Base-by-base conservation (phyloP, 2,113 vertebrate species). In the Nanger granti region DNA sequence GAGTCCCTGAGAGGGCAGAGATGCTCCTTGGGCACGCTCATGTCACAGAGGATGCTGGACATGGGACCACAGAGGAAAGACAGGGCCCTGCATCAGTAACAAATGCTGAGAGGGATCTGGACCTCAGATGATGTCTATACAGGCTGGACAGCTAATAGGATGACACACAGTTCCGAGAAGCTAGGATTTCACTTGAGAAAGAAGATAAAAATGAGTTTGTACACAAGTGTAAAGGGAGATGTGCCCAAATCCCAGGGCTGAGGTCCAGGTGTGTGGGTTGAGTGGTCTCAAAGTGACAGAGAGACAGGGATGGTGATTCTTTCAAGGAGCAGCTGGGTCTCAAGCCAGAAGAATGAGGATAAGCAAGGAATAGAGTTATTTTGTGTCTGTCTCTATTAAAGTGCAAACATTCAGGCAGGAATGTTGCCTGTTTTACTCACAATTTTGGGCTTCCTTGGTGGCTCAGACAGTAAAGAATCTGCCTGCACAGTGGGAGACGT, bases 31-130 rank as follows among this genome's bases (percentile, higher is more conserved):
- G 34, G 87, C 52, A 22, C 0, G 3, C 22, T n/a, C 66, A 54
- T 1, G 7, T 22, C 29, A 3, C 0, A 0, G 7, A 8, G 6
- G 22, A 41, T 2, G 7, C n/a, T 4, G 29, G 57, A 9, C 4
- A 0, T 1, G 37, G 59, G 80, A 18, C 64, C n/a, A 29, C 15
- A 44, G n/a, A 4, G 5, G 31, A 7, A 1, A 34, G 83, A 24
- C 28, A 52, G 37, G 34, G 7, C n/a, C 2, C 57, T 54, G 2
- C 17, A 9, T 64, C 47, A 5, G 82, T 9, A 15, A 2, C 12
- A 37, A 44, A 22, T 3, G 1, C 12, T 7, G 8, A 41, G 5
- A 8, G 22, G 1, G 0, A 11, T 14, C 6, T 29, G 64, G 41
- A 18, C 7, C 24, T 26, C 59, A 34, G 60, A 2, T 5, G 15